Evolutionary conservation across 2,797 vertebrate species (phyloP).

Genomic region (Mareca strepera): DNA sequence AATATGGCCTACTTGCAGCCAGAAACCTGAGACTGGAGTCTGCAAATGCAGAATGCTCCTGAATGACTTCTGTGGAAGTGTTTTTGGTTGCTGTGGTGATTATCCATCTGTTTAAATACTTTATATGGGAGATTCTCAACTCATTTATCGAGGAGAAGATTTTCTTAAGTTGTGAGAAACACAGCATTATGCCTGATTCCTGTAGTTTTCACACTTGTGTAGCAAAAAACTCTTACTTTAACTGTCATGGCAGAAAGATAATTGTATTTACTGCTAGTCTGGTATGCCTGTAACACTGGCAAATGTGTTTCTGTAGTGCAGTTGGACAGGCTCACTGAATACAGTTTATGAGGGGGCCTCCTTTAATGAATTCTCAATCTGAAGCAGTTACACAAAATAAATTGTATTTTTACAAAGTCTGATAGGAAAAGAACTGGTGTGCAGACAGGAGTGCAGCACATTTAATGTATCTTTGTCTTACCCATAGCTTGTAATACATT

Average conservation of each 20-base stretch:
- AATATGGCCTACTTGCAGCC: background rate
- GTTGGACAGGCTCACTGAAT: background rate
- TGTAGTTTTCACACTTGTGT: background rate
- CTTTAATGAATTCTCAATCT: background rate
- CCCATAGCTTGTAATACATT: background rate
- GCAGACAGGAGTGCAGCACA: background rate
- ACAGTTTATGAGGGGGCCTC: background rate
- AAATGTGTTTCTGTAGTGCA: rapidly evolving
- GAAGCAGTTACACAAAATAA: background rate
- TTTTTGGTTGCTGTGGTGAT: slow-evolving; percentile 68
- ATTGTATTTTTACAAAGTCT: background rate
- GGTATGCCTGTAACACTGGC: background rate
- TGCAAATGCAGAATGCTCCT: background rate
- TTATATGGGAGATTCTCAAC: slow-evolving; percentile 7
- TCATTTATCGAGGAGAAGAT: background rate
- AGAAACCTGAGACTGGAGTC: background rate
- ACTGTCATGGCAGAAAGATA: background rate
- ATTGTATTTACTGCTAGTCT: background rate
- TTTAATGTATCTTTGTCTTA: background rate
- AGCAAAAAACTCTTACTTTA: background rate
- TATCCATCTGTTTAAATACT: slow-evolving; percentile 56
- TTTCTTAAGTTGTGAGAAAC: background rate
- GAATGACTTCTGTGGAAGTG: background rate
- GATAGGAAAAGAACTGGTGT: background rate
- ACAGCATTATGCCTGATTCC: background rate